Evolutionary conservation across 2,888 invertebrate species (phyloP).

Genomic region (Xanthorhoe spadicearia): DNA sequence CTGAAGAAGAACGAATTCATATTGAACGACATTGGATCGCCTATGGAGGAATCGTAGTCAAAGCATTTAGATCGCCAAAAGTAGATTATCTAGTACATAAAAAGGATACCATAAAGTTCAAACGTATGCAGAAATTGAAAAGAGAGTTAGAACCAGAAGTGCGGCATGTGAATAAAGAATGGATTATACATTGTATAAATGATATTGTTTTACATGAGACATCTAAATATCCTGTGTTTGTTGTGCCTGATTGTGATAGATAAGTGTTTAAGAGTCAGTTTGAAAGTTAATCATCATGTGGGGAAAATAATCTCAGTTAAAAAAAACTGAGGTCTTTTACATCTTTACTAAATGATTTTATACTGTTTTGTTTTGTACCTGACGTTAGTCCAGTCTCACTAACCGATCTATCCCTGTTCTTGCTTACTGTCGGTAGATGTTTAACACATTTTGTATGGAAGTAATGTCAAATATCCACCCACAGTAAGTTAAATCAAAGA

Average conservation of each 20-base stretch:
- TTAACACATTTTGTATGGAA: too few relatives aligned
- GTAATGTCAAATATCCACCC: too few relatives aligned
- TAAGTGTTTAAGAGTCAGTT: not conserved
- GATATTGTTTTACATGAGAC: slow-evolving; percentile 65
- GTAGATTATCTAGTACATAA: slow-evolving; percentile 73
- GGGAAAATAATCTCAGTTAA: too few relatives aligned
- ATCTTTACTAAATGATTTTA: too few relatives aligned
- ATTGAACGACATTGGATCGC: slow-evolving; percentile 87
- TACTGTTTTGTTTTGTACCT: too few relatives aligned
- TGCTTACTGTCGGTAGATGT: too few relatives aligned
- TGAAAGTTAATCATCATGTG: too few relatives aligned
- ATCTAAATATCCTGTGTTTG: slow-evolving; percentile 60
- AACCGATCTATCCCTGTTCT: too few relatives aligned
- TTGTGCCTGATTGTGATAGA: slow-evolving; percentile 38
- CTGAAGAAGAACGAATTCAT: slow-evolving; percentile 65
- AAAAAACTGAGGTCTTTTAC: too few relatives aligned
- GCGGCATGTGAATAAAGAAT: slow-evolving; percentile 70
- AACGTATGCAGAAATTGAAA: slow-evolving; percentile 62
- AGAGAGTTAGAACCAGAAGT: slow-evolving; percentile 57
- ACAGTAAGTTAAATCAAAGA: too few relatives aligned
- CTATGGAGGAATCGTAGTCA: slow-evolving; percentile 81
- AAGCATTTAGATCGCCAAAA: slow-evolving; percentile 63
- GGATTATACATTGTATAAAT: slow-evolving; percentile 74
- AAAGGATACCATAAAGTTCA: slow-evolving; percentile 57
- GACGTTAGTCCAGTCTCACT: too few relatives aligned